phyloP scores from a whole-genome alignment of 2,113 vertebrate species.

The Cyprinodon tularosa region DNA sequence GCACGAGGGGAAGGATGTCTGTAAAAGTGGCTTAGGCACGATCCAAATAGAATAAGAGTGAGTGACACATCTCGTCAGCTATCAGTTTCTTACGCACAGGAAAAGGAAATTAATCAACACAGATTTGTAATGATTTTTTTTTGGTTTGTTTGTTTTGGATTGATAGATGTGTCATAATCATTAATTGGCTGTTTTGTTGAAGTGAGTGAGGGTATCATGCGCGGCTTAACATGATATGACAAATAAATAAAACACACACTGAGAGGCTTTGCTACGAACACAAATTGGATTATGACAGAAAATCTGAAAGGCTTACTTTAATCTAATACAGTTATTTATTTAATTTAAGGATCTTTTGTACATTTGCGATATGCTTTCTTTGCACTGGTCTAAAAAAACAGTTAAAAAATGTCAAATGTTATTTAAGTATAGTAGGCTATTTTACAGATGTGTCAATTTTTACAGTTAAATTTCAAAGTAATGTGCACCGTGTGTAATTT shows the following conservation, averaged over 20 bases:
- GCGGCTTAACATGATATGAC: constrained; percentile 57
- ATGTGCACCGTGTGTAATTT: constrained; percentile 42
- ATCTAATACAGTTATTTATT: constrained; percentile 14
- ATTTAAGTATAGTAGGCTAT: constrained; percentile 53
- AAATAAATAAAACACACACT: constrained; percentile 47
- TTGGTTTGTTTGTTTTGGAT: constrained; percentile 17
- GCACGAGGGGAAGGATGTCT: constrained; percentile 26
- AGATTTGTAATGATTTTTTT: constrained; percentile 47
- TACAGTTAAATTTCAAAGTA: constrained; percentile 67
- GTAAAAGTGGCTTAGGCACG: constrained; percentile 28
- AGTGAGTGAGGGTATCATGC: constrained; percentile 44
- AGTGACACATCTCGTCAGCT: constrained; percentile 56
- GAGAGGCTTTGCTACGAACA: constrained; percentile 20
- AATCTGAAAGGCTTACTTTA: neutral
- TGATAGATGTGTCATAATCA: constrained; percentile 64
- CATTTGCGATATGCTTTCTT: neutral
- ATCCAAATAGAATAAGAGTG: constrained; percentile 54
- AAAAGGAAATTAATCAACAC: neutral
- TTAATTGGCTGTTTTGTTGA: constrained; percentile 45
- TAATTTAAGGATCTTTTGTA: constrained; percentile 2
- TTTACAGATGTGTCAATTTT: constrained; percentile 54
- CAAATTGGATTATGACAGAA: constrained; percentile 9
- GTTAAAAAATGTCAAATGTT: neutral
- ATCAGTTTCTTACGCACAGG: constrained; percentile 23
- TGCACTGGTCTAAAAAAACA: neutral